These are phyloP conservation scores for Drosophila eohydei DNA, from an alignment of 2,888 invertebrate genomes.

Conservation along the genomic window DNA sequence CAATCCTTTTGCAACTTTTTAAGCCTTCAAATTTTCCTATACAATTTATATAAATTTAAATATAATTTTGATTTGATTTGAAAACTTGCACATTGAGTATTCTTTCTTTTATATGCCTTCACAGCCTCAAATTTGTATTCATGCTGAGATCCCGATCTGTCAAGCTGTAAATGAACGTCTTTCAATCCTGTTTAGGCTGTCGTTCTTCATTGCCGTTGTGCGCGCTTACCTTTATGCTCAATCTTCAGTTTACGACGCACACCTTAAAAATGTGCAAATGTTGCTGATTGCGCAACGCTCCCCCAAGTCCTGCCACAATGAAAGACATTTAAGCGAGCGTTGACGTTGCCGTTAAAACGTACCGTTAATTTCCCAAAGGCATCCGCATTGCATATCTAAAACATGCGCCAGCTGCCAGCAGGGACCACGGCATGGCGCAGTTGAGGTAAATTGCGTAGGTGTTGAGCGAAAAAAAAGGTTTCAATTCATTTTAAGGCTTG, in stretches of 20 bases:
- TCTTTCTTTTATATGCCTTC: not conserved
- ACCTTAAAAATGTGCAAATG: constrained; percentile 46
- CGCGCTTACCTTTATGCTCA: not conserved
- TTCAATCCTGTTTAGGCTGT: not conserved
- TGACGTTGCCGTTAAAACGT: constrained; percentile 63
- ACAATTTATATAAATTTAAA: too few relatives aligned
- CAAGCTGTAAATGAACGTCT: not conserved
- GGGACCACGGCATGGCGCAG: constrained; percentile 24
- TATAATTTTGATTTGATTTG: too few relatives aligned
- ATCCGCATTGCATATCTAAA: constrained; percentile 69
- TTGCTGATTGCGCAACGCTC: constrained; percentile 19
- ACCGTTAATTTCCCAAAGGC: constrained; percentile 73
- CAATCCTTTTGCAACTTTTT: too few relatives aligned
- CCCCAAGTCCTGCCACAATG: constrained; percentile 42
- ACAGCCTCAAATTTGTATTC: not conserved
- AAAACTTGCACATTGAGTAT: too few relatives aligned
- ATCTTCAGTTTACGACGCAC: constrained; percentile 26
- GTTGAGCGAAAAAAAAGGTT: constrained; percentile 17
- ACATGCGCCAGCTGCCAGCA: constrained; percentile 54
- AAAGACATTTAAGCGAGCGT: constrained; percentile 38
- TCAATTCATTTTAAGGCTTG: constrained; percentile 16
- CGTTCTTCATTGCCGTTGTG: not conserved
- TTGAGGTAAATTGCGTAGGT: constrained; percentile 49
- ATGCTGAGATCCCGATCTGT: not conserved
- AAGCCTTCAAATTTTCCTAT: too few relatives aligned